Base-by-base conservation (phyloP, 2,113 vertebrate species). In the Stictonetta naevosa region DNA sequence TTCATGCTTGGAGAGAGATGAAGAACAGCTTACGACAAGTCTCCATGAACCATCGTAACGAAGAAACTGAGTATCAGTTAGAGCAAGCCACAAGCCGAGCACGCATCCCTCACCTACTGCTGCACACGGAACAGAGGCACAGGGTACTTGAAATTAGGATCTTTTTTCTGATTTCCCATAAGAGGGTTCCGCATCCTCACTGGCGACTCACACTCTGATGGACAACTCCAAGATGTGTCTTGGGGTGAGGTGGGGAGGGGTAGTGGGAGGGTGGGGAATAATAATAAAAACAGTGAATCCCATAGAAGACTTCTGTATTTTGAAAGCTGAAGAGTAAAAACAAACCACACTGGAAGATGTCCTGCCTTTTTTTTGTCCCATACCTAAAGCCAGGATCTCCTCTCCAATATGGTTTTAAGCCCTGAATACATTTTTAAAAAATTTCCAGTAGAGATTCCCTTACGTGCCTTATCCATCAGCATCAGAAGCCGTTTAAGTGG, bases 1-100 rank as follows among this genome's bases (percentile, higher is more conserved):
- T 92, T 96, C 73, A 59, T 90, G 68, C 85, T 81, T 88, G 60
- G 46, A 75, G 59, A 94, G 75, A 90, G 36, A 94, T n/a, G 62
- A 86, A 62, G 88, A 94, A 79, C 40, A 76, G 58, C 81, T 94
- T 79, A 86, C 42, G 72, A 58, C 10, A 78, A 73, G 66, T 52
- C 64, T 91, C 62, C 55, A 29, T 44, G 69, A 95, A 36, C 82
- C 73, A 75, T 29, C 71, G 11, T 25, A 85, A 68, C 19, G 78
- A 85, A 90, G 94, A 74, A 94, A 83, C 29, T 63, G 44, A 68
- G 56, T 28, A 90, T 23, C 79, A 90, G 50, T 69, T 40, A 85
- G 2, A 60, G 63, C 9, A 60, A 85, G 86, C 67, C 38, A 71
- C 26, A 64, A 68, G 33, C 72, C 88, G 36, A 92, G 28, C 40